Base-by-base conservation (phyloP, 53 echinoderm and acorn worm genomes). In the Actinopyga echinites region DNA sequence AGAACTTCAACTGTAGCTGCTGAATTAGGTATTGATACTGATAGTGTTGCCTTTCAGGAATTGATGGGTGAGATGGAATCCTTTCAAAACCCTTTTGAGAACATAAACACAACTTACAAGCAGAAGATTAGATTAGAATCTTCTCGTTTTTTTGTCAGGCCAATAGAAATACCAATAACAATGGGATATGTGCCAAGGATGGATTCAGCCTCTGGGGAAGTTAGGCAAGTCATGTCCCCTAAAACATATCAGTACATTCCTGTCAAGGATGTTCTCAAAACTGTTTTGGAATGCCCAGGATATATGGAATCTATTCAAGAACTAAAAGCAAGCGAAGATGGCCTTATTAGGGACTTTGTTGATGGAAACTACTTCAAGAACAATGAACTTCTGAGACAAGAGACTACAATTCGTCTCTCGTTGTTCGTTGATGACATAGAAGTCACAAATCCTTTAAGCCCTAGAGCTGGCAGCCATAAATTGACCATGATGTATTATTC, bases 171-270 rank as follows among this genome's bases (percentile, higher is more conserved):
- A 15, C 62, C 62, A 28, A 80, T 36, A 59, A 80, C 62, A 80
- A 80, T 59, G 60, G 62, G 80, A 9, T 80, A 80, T 80, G 80
- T 60, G 21, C 80, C 80, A 20, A 80, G 62, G 62, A 55, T 36
- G 35, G n/a, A 80, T 80, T 10, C 62, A 80, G 23, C 61, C 10
- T 38, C 62, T 80, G 59, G 80, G 12, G 80, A 80, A 40, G 80
- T 80, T 3, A 15, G 61, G 40, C 80, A 80, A 37, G 80, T 57
- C 12, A 54, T 55, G 56, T 55, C 32, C 4, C 6, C 28, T 26
- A 57, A 79, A 20, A 79, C 57, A 28, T 79, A 30, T 57, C 79
- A 79, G 34, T 79, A 78, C 54, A 54, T 78, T 21, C 79, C 79
- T 10, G 30, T 78, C 30, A 78, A 54, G 13, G 57, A 78, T 9